Evolutionary conservation across 2,888 invertebrate genomes (phyloP), one percentile per base, ranked within the genome.

Genomic region (Sialis fuliginosa): DNA sequence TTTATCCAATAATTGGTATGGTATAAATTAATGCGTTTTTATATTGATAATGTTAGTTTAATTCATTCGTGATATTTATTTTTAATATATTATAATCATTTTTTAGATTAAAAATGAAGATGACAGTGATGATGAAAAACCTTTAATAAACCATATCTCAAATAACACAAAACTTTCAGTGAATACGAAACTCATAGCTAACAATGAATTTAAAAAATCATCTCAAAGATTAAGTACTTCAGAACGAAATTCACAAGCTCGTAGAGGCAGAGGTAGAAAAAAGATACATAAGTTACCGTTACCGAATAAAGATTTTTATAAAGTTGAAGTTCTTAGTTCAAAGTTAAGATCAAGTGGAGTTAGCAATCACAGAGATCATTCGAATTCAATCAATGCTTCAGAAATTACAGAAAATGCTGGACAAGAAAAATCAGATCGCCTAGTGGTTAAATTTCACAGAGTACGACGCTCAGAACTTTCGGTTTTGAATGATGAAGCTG

Each of bases 401-500:
- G 64, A 48, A 59, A 64, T 55, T 7, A 57, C 58, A 2, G 10
- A 12, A 5, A 44, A 44, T 13, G 33, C 34, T n/a, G 13, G 35
- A 12, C n/a, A 41, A 7, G 41, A 12, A 6, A 9, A 41, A 41
- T 13, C 43, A 10, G 45, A 66, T 44, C 63, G 76, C 1, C 67
- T 82, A 31, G 81, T 83, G 22, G 83, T 85, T 1, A 81, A 84
- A 57, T 82, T 85, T 55, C 75, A 78, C 46, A 81, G 83, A 52
- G 75, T 85, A 12, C 69, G 85, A 5, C 74, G 76, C 44, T 79
- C 84, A 0, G 85, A 87, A 61, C 58, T 88, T 44, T 77, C 79
- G 1, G 73, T 80, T 44, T 63, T 89, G 43, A 87, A 85, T 57
- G 84, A 86, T 54, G 88, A 89, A 61, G 89, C 89, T 0, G 87